Evolutionary conservation across 2,113 vertebrate genomes (phyloP).

Genomic region (rat (Rattus norvegicus)): DNA sequence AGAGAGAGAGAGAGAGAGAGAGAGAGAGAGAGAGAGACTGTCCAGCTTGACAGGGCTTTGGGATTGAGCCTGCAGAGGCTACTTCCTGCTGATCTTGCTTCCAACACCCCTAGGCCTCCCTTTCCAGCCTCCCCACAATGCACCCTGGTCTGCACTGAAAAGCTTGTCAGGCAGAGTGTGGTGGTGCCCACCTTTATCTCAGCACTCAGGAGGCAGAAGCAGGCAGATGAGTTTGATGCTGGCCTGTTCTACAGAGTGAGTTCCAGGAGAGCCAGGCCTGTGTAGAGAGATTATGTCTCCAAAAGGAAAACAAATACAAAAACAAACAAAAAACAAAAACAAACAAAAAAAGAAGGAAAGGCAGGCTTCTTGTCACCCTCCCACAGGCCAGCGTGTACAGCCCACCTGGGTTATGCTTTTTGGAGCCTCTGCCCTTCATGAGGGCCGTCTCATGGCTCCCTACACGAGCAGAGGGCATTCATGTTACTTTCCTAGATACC

Average conservation of each 20-base stretch:
- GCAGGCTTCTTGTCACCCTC: neutral
- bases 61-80: neutral
- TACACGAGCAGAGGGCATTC: accelerated
- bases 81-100: neutral
- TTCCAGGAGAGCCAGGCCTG: neutral
- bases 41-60: neutral
- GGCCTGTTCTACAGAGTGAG: too few relatives aligned
- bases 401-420: accelerated
- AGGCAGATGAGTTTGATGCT: neutral
- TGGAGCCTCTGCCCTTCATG: neutral
- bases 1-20: neutral
- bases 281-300: neutral
- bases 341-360: accelerated
- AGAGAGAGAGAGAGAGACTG: too few relatives aligned
- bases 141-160: accelerated
- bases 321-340: neutral
- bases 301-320: neutral
- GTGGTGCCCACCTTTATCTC: neutral
- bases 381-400: too few relatives aligned
- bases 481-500: too few relatives aligned
- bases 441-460: accelerated
- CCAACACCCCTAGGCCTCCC: neutral
- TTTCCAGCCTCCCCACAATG: neutral
- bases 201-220: neutral
- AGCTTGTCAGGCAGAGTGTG: neutral